phyloP scores from a whole-genome alignment of 2,797 vertebrate species.

The Chaenodraco wilsoni region DNA sequence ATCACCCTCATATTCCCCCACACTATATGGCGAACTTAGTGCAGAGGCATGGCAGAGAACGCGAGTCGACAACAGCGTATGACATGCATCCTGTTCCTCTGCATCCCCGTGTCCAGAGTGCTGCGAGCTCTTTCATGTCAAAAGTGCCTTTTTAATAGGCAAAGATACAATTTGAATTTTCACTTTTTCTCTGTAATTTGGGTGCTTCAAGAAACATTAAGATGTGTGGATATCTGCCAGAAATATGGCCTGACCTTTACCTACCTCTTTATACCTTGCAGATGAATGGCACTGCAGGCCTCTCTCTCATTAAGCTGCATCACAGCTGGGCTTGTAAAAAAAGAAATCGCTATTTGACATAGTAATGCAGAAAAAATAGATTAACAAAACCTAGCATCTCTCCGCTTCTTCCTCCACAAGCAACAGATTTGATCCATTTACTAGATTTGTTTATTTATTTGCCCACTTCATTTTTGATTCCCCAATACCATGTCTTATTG shows the following conservation, averaged over 20 bases:
- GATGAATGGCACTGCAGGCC: conserved; percentile 12
- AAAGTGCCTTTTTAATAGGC: conserved; percentile 48
- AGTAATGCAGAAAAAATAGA: not conserved
- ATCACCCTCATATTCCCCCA: conserved; percentile 81
- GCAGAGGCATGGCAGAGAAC: conserved; percentile 65
- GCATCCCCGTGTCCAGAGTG: conserved; percentile 57
- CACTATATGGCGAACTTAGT: conserved; percentile 71
- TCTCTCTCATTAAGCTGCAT: conserved; percentile 2
- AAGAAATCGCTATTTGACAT: conserved; percentile 14
- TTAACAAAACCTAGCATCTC: not conserved
- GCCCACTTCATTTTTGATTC: not conserved
- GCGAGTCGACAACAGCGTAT: conserved; percentile 69
- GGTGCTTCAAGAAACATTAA: conserved; percentile 14
- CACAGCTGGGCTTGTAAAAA: not conserved
- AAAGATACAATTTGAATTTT: conserved; percentile 45
- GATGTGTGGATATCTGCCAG: conserved; percentile 14
- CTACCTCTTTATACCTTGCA: conserved; percentile 10
- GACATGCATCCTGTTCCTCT: conserved; percentile 71
- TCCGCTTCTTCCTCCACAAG: conserved; percentile 3
- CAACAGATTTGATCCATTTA: conserved; percentile 3
- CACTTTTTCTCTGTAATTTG: conserved; percentile 32
- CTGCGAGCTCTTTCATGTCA: conserved; percentile 66
- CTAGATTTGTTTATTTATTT: conserved; percentile 18
- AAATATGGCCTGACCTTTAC: conserved; percentile 9
- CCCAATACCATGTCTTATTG: not conserved